A percentile compares a stretch with the other conserved stretches of the same genome.
These are phyloP conservation scores for Elachura formosa DNA, from an alignment of 2,113 vertebrate genomes.

Conservation along the genomic window DNA sequence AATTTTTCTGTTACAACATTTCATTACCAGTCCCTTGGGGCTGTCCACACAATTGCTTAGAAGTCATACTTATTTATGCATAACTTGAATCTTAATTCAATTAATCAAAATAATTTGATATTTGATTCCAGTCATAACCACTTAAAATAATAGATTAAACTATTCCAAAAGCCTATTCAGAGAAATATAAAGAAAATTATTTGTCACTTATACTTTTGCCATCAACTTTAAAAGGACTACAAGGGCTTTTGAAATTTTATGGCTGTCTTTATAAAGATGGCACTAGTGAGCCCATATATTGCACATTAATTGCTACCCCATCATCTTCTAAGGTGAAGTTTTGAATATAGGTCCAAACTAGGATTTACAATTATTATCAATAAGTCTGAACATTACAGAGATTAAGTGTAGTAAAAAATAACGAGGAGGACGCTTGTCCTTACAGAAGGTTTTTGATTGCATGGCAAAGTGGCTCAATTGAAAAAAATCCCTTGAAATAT, in stretches of 20 bases:
- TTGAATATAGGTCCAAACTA: background rate
- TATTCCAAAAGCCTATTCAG: background rate
- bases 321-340: background rate
- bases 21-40: background rate
- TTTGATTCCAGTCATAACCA: background rate
- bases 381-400: background rate
- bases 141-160: background rate
- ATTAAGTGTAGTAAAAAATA: background rate
- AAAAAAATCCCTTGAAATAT: background rate
- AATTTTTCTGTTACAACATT: background rate
- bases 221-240: background rate
- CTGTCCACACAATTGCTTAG: background rate
- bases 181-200: background rate
- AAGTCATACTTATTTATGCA: background rate
- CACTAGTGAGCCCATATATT: background rate
- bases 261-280: background rate
- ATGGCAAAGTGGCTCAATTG: background rate
- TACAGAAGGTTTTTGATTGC: background rate
- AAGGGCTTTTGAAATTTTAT: background rate
- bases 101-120: background rate
- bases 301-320: background rate
- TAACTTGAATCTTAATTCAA: background rate
- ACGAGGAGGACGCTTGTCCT: background rate
- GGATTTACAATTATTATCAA: background rate
- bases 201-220: background rate